Evolutionary conservation across 2,113 vertebrate genomes (phyloP), one percentile per base, ranked within the genome.

Genomic region (Merops nubicus): DNA sequence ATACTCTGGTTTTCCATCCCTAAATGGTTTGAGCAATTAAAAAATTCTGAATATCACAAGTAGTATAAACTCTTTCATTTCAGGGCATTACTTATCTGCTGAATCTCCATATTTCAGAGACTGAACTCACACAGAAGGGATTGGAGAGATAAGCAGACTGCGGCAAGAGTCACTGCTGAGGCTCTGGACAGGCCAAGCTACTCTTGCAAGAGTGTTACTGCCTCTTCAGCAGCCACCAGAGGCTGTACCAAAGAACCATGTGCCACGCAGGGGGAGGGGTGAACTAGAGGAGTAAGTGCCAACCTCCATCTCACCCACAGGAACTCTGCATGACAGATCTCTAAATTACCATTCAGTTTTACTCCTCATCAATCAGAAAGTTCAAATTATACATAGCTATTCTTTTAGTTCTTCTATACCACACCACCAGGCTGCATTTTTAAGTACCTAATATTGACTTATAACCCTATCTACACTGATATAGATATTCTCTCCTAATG

Each of bases 211-310:
- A 81, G 8, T 5, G 9, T 45, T 43, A 51, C 25, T 2, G 5
- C 33, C 34, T 34, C 53, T 48, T 34, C 57, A 47, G 63, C 21
- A 89, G 40, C 31, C 53, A 73, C 5, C 22, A 80, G 20, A 0
- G 2, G 22, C 31, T 20, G 9, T 6, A 34, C 29, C 26, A 77
- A 77, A 93, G 51, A 73, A 11, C 3, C 6, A 57, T 0, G 8
- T 17, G n/a, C 50, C 50, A 25, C 2, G n/a, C 0, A 3, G 87
- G 36, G 15, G 78, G 50, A 56, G 8, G 5, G 9, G 5, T 0
- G 1, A 78, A 18, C 73, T 3, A 62, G 9, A 64, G 8, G 20
- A 74, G 13, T 16, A 43, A 5, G 3, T 45, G 31, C 17, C 64
- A 81, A 43, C 64, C 48, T 42, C 48, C 43, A 56, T 43, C 62